Base-by-base conservation (phyloP, 2,113 vertebrate species). In the Hydrolagus affinis region DNA sequence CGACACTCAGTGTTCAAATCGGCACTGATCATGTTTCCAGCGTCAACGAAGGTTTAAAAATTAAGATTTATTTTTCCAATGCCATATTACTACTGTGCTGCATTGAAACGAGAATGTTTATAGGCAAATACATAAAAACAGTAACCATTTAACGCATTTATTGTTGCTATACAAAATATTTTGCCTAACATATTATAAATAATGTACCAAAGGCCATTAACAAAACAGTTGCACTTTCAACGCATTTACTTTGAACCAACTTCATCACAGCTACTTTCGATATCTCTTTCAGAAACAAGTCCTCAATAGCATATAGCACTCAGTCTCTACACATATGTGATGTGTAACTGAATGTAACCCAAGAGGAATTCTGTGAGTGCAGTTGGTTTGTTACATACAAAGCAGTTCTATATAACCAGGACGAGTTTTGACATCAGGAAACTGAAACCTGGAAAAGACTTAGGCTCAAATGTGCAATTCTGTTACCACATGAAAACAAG, bases 131-230 rank as follows among this genome's bases (percentile, higher is more conserved):
- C 44, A 44, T 44, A 44, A 44, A 44, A 44, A 44, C 6, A 44
- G 44, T 44, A 44, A 44, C 44, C 44, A 44, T 44, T 3, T 6
- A 32, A 72, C 28, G 3, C 3, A 64, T 28, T 64, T 80, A 23
- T n/a, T 64, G 8, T 62, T 62, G 59, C 62, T 17, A 66, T 17
- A 66, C 10, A 83, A 66, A 83, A 30, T 15, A 68, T 66, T 83
- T 83, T 83, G 78, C 78, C 32, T 25, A 83, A 66, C 25, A 83
- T 28, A 60, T 75, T 75, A 56, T 44, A 56, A 75, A 75, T 76
- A 80, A 80, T 83, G 62, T 83, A 83, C 78, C 78, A 83, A 83
- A 83, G 78, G 62, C 28, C 77, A 80, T 66, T 60, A 78, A 80
- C 12, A 78, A 44, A 17, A 78, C 6, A 6, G 32, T 66, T 68